Base-by-base conservation (phyloP, 2,888 invertebrate genomes). In the Silvanus unidentatus region DNA sequence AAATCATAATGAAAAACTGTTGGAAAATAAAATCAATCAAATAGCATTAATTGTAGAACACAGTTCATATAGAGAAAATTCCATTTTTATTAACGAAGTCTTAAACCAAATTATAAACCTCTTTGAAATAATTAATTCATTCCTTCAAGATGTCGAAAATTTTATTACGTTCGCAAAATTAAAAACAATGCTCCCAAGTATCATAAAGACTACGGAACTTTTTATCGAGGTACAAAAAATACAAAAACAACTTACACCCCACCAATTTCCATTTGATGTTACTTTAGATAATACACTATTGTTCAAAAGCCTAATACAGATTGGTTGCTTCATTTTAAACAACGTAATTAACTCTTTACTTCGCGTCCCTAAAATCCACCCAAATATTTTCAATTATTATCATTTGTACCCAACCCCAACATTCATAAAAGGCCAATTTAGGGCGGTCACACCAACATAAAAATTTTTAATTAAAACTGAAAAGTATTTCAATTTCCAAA, bases 71-170 rank as follows among this genome's bases (percentile, higher is more conserved):
- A 3, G 5, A 39, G 1, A 45, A 29, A 36, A 41, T 32, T 4
- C 40, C 3, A 16, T 16, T 15, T 37, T 37, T 16, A 35, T 40
- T 14, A 44, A 45, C 10, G 44, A 47, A 22, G 27, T 29, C 5
- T 9, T 40, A 4, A 40, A 36, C 32, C 41, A 40, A 45, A 36
- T 47, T 2, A 47, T 41, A 12, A 40, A 36, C 22, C 13, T 45
- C 29, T 44, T 41, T 34, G 34, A 47, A 29, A 30, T 45, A 32
- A 41, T 47, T 15, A 39, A 36, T 11, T 41, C 35, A 10, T 29
- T 45, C 15, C 16, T 47, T 9, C 44, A 45, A 41, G 47, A 47
- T 38, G 36, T 47, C 3, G 47, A 47, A 44, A 47, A 47, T 44
- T 47, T 43, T 3, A 32, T 47, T 9, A 11, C 29, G 2, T 47